phyloP scores from a whole-genome alignment of 2,888 invertebrate species.

The Gerris lacustris region DNA sequence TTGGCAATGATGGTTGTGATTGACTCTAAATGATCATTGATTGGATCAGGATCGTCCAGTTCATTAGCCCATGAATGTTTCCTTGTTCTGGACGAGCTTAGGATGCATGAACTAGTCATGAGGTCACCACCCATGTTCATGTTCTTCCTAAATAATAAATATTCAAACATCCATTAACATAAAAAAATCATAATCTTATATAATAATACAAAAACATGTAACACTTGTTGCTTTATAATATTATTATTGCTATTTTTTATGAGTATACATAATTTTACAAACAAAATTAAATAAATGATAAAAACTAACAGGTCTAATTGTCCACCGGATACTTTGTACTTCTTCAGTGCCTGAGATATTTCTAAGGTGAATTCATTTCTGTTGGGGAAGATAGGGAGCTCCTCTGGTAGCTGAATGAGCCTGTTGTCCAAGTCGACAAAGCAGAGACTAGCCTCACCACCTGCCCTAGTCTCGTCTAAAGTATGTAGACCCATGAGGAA shows the following conservation, averaged over 20 bases:
- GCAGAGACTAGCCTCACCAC: constrained; percentile 57
- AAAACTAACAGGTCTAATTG: constrained; percentile 24
- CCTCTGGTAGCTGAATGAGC: constrained; percentile 86
- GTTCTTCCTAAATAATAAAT: constrained; percentile 31
- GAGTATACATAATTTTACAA: too few species aligned
- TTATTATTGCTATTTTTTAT: too few species aligned
- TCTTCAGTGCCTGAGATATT: constrained; percentile 50
- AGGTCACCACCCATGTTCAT: constrained; percentile 18
- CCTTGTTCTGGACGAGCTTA: constrained; percentile 45
- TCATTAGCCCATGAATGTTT: constrained; percentile 61
- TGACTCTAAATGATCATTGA: background rate
- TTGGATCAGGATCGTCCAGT: constrained; percentile 46
- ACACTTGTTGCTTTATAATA: background rate
- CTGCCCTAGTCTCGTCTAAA: constrained; percentile 36
- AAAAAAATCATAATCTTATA: background rate
- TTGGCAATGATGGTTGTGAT: background rate
- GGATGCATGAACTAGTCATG: constrained; percentile 25
- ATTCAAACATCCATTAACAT: background rate
- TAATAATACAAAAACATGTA: background rate
- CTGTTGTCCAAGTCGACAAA: constrained; percentile 92
- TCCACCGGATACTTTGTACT: constrained; percentile 41
- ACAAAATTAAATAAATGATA: too few species aligned
- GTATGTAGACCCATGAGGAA: constrained; percentile 86
- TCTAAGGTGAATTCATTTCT: constrained; percentile 75
- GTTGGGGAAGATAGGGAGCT: constrained; percentile 85